Percentiles rank a stretch among this genome's conserved stretches.
Conservation (phyloP, 2,888 invertebrate genomes). For the Xiphydria camelus region DNA sequence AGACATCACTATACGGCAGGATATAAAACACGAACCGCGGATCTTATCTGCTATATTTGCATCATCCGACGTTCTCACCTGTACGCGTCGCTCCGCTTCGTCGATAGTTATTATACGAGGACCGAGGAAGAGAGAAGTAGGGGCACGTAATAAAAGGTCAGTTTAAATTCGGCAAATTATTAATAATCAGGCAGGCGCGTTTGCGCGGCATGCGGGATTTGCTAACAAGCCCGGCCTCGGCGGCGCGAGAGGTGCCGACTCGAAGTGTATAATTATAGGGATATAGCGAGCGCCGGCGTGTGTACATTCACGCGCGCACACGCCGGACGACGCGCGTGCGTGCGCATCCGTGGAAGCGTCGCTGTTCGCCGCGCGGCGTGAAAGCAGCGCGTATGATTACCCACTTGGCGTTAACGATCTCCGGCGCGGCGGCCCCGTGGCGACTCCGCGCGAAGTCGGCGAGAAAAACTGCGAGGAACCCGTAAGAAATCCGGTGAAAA, state of each 20-base stretch:
- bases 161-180: constrained; percentile 43
- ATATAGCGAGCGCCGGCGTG: no score
- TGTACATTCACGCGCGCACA: no score
- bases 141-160: not conserved
- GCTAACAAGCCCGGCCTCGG: constrained; percentile 48
- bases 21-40: no score
- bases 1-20: no score
- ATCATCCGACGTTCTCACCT: no score
- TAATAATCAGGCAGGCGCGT: constrained; percentile 51
- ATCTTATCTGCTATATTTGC: no score
- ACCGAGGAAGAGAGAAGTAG: not conserved
- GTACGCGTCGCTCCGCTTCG: no score
- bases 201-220: constrained; percentile 40
- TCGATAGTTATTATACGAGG: no score
- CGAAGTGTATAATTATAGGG: constrained; percentile 49
- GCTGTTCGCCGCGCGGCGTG: constrained; percentile 32
- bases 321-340: constrained; percentile 11
- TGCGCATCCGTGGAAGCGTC: constrained; percentile 11
- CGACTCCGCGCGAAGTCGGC: no score
- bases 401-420: constrained; percentile 52
- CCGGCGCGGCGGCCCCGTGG: no score
- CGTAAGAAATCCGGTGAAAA: no score
- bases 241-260: constrained; percentile 52
- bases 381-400: constrained; percentile 52
- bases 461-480: no score